phyloP scores from a whole-genome alignment of 2,888 invertebrate genomes.

The Molanna angustata region DNA sequence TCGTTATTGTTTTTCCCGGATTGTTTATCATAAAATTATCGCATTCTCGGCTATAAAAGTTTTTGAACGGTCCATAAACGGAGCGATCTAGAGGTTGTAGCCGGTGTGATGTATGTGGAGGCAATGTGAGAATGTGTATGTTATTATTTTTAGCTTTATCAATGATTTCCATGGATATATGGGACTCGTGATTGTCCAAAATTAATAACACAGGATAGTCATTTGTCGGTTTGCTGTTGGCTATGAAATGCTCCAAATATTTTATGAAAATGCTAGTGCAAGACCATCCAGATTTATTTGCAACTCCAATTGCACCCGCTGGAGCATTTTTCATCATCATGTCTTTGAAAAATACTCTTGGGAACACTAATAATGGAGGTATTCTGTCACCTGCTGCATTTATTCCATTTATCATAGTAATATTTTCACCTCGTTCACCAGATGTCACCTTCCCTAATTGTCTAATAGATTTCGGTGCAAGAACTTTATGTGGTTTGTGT shows the following conservation, averaged over 20 bases:
- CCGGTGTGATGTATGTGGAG: constrained; percentile 1
- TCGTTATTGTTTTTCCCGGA: neutral
- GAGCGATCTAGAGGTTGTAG: constrained; percentile 5
- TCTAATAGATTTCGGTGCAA: neutral
- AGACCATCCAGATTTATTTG: neutral
- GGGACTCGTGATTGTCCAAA: constrained; percentile 2
- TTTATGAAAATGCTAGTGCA: neutral
- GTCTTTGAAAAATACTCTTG: neutral
- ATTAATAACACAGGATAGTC: neutral
- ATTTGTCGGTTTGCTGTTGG: neutral
- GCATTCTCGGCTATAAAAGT: neutral
- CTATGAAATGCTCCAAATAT: neutral
- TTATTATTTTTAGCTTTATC: neutral
- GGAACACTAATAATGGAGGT: neutral
- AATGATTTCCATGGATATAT: neutral
- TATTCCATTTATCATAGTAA: neutral
- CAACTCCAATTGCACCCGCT: neutral
- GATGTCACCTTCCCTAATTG: neutral
- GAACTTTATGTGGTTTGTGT: neutral
- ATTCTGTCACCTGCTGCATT: neutral
- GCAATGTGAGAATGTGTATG: constrained; percentile 1
- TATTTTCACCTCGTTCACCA: neutral
- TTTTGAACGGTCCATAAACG: constrained; percentile 1
- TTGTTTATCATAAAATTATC: constrained; percentile 2
- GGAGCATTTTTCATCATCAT: neutral